Evolutionary conservation across 30 jellyfish, hydroid and myxozoan genomes (phyloP), one percentile per base, ranked within the genome.

Genomic region (Rhopilema esculentum): DNA sequence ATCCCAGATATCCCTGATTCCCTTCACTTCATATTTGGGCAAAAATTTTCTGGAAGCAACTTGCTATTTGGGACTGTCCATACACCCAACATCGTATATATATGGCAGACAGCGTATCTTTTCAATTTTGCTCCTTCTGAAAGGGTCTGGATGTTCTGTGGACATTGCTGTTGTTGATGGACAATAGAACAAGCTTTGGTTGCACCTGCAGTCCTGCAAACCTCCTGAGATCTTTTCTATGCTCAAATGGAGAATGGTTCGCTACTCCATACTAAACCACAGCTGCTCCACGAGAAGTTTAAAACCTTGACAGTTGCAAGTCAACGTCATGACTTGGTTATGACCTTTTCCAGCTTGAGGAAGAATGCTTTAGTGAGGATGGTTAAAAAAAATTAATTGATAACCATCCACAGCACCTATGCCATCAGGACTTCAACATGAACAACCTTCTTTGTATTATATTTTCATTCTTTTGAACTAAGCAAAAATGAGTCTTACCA

Each of bases 201-300:
- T 69, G 80, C 80, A 23, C 80, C 80, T 24, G 80, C 80, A 69
- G 80, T 69, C 40, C 40, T 40, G 62, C 80, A 69, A 1, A 69
- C 40, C 50, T 69, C 80, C 80, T 69, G 31, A n/a, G 62, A 69
- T 21, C 40, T 40, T 23, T 21, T 69, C 57, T 69, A 17, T n/a
- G 62, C 25, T 69, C 80, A 69, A 69, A 69, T 69, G 80, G 80
- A 20, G 80, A 18, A 69, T 8, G 40, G 2, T 21, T 65, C 75
- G 28, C 32, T 21, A 21, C 31, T 29, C 75, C 75, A 65, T 65
- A 65, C 32, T 65, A 21, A 29, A 65, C 75, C 75, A 65, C 28
- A 65, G 75, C 28, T 21, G 75, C 32, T 27, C 32, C 1, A 25
- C 16, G 75, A 27, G 32, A 7, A 21, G 28, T 65, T 27, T 65